Evolutionary conservation across 2,797 vertebrate genomes (phyloP).

Genomic region (Acanthis flammea): DNA sequence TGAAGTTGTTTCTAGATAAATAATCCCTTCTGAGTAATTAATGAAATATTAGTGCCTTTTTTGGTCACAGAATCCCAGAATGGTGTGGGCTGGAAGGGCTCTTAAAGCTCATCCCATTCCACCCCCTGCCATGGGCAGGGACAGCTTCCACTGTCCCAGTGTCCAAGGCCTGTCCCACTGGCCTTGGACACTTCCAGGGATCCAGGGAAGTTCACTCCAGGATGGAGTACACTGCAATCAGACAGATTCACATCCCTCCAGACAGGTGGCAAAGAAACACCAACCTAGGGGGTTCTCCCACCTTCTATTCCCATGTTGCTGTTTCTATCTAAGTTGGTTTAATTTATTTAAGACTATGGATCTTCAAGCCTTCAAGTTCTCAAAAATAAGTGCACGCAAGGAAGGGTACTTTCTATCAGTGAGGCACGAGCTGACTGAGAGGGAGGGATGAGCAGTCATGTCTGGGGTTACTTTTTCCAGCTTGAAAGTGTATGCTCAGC

Average conservation of each 20-base stretch:
- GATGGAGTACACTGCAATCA: not conserved
- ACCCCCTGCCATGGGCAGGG: not conserved
- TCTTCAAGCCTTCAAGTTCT: not conserved
- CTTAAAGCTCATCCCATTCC: not conserved
- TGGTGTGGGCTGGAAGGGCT: not conserved
- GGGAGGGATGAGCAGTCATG: not conserved
- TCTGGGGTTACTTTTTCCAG: not conserved
- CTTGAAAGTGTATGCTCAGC: not conserved
- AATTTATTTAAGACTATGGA: not conserved
- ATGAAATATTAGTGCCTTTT: not conserved
- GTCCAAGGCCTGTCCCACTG: not conserved
- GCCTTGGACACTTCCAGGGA: not conserved
- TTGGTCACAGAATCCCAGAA: not conserved
- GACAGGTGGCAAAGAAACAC: not conserved
- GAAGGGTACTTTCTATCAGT: fast-evolving
- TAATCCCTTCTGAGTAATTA: not conserved
- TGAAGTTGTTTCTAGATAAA: not conserved
- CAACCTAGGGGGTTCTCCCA: not conserved
- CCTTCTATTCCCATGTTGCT: not conserved
- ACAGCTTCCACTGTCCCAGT: not conserved
- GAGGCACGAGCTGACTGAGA: not conserved
- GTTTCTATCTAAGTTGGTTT: not conserved
- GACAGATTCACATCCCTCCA: not conserved
- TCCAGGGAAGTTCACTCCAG: not conserved
- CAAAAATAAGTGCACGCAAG: fast-evolving